phyloP scores from a whole-genome alignment of 2,113 vertebrate species.

The Hippocampus zosterae region DNA sequence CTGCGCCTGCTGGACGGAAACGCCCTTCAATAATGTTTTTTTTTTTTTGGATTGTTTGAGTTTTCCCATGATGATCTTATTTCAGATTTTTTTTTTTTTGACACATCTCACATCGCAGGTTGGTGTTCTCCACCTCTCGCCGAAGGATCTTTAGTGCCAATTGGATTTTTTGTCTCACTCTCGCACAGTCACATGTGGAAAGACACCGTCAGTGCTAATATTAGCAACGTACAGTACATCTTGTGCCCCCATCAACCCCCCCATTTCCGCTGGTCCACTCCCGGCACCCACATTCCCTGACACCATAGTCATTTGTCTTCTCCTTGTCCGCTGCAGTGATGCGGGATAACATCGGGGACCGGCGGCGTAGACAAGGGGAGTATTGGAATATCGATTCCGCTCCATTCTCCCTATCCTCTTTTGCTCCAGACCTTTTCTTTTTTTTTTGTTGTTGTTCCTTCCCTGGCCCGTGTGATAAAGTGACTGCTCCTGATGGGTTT shows the following conservation, averaged over 20 bases:
- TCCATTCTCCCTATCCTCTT: conserved; percentile 34
- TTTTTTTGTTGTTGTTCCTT: neutral
- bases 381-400: conserved; percentile 68
- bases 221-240: conserved; percentile 34
- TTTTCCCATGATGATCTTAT: neutral
- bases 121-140: conserved; percentile 22
- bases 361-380: conserved; percentile 62
- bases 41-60: neutral
- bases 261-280: neutral
- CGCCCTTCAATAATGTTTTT: too few relatives aligned
- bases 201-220: conserved; percentile 38
- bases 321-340: conserved; percentile 55
- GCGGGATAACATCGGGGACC: conserved; percentile 60
- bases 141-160: conserved; percentile 5
- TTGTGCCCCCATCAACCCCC: conserved; percentile 28
- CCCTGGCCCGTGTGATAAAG: conserved; percentile 46
- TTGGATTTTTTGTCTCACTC: conserved; percentile 35
- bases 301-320: conserved; percentile 66
- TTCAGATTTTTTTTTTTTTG: neutral
- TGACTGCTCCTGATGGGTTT: conserved; percentile 41
- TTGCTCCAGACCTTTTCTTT: conserved; percentile 30
- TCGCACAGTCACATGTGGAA: conserved; percentile 14
- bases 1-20: too few relatives aligned
- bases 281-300: conserved; percentile 36
- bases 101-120: neutral